Base-by-base conservation (phyloP, 1,140 invertebrate species). In the Dendrolimus punctatus region DNA sequence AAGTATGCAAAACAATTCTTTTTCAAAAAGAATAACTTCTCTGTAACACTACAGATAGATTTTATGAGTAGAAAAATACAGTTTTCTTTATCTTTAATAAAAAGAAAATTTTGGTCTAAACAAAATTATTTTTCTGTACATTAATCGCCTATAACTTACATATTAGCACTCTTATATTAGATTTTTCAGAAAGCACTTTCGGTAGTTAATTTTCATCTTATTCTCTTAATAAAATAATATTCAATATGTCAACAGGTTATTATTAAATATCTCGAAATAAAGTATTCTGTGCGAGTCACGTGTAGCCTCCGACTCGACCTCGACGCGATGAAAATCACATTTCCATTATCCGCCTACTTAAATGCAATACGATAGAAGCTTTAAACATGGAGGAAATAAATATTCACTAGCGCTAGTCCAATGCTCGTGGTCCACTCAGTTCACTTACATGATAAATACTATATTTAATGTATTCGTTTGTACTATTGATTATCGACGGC, bases 1-100 rank as follows among this genome's bases (percentile, higher is more conserved):
- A 74, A 77, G 69, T 71, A 68, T 58, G 60, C 64, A 71, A 80
- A 60, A 74, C 62, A 80, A 72, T 85, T 85, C 81, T 81, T 85
- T 85, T 85, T 76, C 72, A 49, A 85, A 85, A 85, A 85, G 81
- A 84, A 85, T 85, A 85, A 85, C 81, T 55, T 69, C 64, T 67
- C 54, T 61, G 68, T 23, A 23, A 23, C 3, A 23, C 23, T 23
- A 23, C 23, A 23, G 23, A 23, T 23, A 23, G 23, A 23, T 23
- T 23, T 23, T 23, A 23, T 2, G 23, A 23, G 23, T 23, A 23
- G 23, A 23, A 23, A 73, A 49, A 72, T 68, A 72, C 63, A 72
- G 59, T 60, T 56, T 52, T 65, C 10, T 46, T 58, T 43, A 60
- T 55, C 37, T 55, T 59, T 46, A 51, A 62, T 60, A 55, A 61